Percentiles rank a stretch among this genome's conserved stretches.
Evolutionary conservation across 1,140 invertebrate species (phyloP).

Genomic region (Limonius californicus): DNA sequence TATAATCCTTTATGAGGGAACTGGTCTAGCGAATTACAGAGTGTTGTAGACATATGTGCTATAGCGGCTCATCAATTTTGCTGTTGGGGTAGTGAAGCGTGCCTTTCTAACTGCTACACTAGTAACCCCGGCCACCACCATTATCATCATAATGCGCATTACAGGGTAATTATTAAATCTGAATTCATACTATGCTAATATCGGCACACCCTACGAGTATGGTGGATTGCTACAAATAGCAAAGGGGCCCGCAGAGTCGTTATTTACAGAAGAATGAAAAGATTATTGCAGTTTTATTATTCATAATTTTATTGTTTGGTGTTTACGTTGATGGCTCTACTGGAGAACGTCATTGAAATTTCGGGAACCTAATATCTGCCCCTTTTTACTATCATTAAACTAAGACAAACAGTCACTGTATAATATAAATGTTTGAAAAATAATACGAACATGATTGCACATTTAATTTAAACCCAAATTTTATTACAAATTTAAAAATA

Average conservation of each 20-base stretch:
- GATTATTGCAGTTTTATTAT: background rate
- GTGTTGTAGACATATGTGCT: no score
- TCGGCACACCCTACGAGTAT: conserved; percentile 13
- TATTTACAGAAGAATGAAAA: background rate
- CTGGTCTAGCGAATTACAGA: no score
- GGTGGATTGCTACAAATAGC: background rate
- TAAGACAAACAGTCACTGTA: no score
- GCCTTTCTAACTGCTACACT: conserved; percentile 20
- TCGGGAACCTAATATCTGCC: no score
- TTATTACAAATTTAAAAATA: no score
- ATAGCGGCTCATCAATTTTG: conserved; percentile 24
- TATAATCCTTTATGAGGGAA: no score
- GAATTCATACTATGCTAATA: conserved; percentile 25
- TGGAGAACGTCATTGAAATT: no score
- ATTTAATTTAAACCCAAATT: no score
- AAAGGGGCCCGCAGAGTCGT: background rate
- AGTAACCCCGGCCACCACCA: conserved; percentile 18
- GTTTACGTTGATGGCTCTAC: no score
- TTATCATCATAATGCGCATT: conserved; percentile 27
- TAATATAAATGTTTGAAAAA: no score
- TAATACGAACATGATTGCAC: no score
- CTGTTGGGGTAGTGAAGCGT: conserved; percentile 22
- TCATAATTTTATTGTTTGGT: background rate
- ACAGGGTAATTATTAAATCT: conserved; percentile 28
- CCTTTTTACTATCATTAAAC: no score